These are phyloP conservation scores for Acrossocheilus fasciatus DNA, from an alignment of 2,797 vertebrate species.

Conservation along the genomic window DNA sequence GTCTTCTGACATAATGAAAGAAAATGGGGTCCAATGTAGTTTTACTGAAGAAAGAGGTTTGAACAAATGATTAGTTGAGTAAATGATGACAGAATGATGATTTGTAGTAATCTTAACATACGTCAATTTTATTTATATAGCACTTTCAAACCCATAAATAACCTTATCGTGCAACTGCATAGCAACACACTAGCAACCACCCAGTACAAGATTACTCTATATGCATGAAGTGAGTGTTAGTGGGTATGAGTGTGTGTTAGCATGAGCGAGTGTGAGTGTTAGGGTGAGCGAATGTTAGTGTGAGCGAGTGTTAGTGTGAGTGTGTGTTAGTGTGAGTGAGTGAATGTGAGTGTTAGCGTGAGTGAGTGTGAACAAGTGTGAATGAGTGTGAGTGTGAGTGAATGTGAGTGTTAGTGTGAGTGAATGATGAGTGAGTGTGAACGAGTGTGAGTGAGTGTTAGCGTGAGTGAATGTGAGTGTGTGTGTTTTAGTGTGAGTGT, in stretches of 20 bases:
- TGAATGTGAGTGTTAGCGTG: too few relatives aligned
- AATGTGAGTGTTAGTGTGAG: neutral
- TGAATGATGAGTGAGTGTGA: too few relatives aligned
- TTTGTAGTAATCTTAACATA: neutral
- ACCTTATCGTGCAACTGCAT: neutral
- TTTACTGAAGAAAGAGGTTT: neutral
- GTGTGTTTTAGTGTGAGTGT: too few relatives aligned
- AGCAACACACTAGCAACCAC: neutral
- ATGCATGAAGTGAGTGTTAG: neutral
- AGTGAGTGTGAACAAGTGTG: too few relatives aligned
- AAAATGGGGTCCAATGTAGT: neutral
- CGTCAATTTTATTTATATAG: neutral
- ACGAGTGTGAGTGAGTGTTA: too few relatives aligned
- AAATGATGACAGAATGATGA: neutral
- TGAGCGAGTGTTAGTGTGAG: too few relatives aligned
- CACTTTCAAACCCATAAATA: neutral
- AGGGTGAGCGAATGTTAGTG: too few relatives aligned
- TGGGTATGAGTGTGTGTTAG: neutral
- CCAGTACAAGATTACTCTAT: neutral
- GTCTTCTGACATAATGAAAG: neutral
- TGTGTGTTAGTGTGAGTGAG: too few relatives aligned
- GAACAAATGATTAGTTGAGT: neutral
- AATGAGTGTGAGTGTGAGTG: neutral
- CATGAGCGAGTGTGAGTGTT: too few relatives aligned
- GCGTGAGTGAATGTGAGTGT: too few relatives aligned